These are phyloP conservation scores for Dissostichus mawsoni DNA, from an alignment of 2,113 vertebrate species.

Conservation along the genomic window DNA sequence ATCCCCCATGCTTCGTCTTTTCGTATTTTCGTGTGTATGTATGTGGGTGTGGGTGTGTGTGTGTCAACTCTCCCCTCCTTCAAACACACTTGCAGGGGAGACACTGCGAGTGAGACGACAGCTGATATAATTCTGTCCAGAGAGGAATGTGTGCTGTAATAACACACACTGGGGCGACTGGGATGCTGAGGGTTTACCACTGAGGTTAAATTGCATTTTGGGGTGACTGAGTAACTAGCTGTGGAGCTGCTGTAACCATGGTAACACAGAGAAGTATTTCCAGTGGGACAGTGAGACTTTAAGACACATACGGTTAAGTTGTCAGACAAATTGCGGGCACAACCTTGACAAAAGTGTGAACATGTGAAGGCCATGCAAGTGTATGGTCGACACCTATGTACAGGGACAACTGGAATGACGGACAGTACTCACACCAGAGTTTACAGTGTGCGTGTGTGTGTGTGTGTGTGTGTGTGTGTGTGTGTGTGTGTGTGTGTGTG, in stretches of 20 bases:
- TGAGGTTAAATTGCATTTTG: slow-evolving; percentile 66
- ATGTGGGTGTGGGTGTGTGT: slow-evolving; percentile 36
- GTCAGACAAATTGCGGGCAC: background rate
- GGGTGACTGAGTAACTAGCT: slow-evolving; percentile 54
- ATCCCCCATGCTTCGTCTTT: slow-evolving; percentile 47
- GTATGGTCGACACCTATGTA: slow-evolving; percentile 25
- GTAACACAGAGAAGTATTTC: slow-evolving; percentile 38
- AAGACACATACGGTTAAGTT: background rate
- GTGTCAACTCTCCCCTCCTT: slow-evolving; percentile 64
- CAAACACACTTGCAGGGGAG: slow-evolving; percentile 61
- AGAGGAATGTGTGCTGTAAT: slow-evolving; percentile 78
- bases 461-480: background rate
- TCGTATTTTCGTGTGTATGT: slow-evolving; percentile 2
- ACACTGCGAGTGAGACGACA: slow-evolving; percentile 69
- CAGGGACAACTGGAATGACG: slow-evolving; percentile 44
- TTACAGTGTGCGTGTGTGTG: slow-evolving; percentile 14
- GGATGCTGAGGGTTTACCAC: slow-evolving; percentile 68
- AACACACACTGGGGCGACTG: slow-evolving; percentile 66
- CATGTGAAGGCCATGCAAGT: slow-evolving; percentile 9
- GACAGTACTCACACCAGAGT: slow-evolving; percentile 7
- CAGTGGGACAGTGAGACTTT: slow-evolving; percentile 7
- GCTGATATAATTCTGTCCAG: slow-evolving; percentile 78
- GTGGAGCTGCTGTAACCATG: slow-evolving; percentile 44
- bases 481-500: too few species aligned
- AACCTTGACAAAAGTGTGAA: slow-evolving; percentile 24